A percentile compares a stretch with the other conserved stretches of the same genome.
Conservation (phyloP, 2,113 vertebrate species). For the Diadophis punctatus region DNA sequence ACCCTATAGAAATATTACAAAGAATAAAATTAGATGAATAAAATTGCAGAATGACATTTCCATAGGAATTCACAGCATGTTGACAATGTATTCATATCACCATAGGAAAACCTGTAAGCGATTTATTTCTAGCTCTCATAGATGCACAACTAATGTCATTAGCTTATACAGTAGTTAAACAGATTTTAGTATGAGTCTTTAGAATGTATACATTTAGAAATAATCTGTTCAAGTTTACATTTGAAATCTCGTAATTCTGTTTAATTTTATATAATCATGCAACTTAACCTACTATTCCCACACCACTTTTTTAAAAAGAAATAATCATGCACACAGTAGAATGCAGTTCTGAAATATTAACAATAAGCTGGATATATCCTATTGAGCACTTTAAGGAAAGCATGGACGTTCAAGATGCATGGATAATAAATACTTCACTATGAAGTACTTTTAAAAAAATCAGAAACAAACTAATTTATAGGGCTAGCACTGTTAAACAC, state of each 20-base stretch:
- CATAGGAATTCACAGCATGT: background rate
- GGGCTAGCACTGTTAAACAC: background rate
- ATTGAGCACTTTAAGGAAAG: background rate
- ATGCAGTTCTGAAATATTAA: background rate
- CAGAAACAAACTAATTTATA: background rate
- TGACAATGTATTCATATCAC: background rate
- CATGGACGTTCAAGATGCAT: background rate
- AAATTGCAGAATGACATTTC: background rate
- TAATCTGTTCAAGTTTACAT: background rate
- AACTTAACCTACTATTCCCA: background rate
- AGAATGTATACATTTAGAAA: background rate
- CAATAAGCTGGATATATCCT: background rate
- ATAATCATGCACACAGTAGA: background rate
- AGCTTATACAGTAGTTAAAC: background rate
- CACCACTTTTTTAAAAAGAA: background rate
- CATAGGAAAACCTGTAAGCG: background rate
- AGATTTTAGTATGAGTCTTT: background rate
- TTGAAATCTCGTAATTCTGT: background rate
- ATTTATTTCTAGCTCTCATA: background rate
- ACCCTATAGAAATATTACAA: slow-evolving; percentile 65
- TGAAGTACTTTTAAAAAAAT: background rate
- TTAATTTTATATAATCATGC: background rate
- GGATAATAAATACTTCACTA: background rate
- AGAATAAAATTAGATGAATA: background rate
- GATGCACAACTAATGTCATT: background rate